phyloP scores from a whole-genome alignment of 1,140 invertebrate genomes.

The Asobara japonica region DNA sequence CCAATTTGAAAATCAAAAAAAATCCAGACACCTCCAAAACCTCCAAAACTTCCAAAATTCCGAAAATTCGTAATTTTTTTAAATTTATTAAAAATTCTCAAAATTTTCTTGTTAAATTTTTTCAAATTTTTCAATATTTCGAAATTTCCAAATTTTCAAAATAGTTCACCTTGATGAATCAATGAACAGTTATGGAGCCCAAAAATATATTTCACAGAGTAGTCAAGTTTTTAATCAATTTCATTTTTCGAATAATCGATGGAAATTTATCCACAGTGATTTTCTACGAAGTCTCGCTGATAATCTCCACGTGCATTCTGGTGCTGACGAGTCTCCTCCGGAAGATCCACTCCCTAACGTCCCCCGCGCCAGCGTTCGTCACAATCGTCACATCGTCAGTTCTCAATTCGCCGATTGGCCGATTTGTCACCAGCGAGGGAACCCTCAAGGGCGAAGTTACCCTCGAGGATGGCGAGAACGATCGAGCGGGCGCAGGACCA shows the following conservation, averaged over 20 bases:
- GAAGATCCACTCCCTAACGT: slow-evolving; percentile 47
- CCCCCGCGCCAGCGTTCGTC: slow-evolving; percentile 49
- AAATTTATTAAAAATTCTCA: too few relatives aligned
- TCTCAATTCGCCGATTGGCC: slow-evolving; percentile 43
- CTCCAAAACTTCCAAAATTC: too few relatives aligned
- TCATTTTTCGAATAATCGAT: neutral
- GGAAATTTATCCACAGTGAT: slow-evolving; percentile 63
- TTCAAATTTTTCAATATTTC: too few relatives aligned
- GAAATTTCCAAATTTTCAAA: too few relatives aligned
- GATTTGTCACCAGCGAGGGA: slow-evolving; percentile 42
- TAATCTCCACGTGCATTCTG: slow-evolving; percentile 61
- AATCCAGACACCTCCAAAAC: too few relatives aligned
- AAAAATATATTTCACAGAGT: neutral
- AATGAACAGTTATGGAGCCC: too few relatives aligned
- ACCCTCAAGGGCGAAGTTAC: slow-evolving; percentile 28
- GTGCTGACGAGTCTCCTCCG: slow-evolving; percentile 59
- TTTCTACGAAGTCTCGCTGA: slow-evolving; percentile 63
- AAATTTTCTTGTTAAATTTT: too few relatives aligned
- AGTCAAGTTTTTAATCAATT: neutral
- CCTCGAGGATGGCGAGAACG: slow-evolving; percentile 7
- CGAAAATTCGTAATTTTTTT: too few relatives aligned
- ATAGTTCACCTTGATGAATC: too few relatives aligned
- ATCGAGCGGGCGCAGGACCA: slow-evolving; percentile 6
- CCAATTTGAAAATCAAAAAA: too few relatives aligned
- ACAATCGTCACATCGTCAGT: slow-evolving; percentile 40